Conservation (phyloP, 2,888 invertebrate species). For the Eupithecia inturbata region DNA sequence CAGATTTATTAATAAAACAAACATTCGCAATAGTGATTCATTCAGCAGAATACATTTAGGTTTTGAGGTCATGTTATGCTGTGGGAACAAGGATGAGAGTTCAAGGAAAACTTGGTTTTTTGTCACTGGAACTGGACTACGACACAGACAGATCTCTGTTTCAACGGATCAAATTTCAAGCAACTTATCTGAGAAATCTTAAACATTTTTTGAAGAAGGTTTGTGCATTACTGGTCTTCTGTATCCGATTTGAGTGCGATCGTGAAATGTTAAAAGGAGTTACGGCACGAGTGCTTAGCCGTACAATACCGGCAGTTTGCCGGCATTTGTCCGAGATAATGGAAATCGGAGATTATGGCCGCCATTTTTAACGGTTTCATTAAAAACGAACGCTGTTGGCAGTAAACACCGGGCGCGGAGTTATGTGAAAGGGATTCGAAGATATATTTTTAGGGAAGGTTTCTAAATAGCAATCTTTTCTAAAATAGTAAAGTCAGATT, state of each 20-base stretch:
- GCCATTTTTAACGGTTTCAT: constrained; percentile 35
- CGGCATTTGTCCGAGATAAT: constrained; percentile 37
- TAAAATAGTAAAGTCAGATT: not conserved
- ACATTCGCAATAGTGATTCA: not conserved
- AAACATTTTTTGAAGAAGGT: too few relatives aligned
- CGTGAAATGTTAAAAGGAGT: constrained; percentile 51
- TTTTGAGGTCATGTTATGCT: not conserved
- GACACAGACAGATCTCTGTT: not conserved
- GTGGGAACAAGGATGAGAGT: too few relatives aligned
- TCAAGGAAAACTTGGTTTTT: not conserved
- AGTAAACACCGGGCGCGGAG: constrained; percentile 9
- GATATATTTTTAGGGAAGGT: not conserved
- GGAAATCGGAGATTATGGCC: constrained; percentile 40
- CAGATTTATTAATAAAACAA: not conserved
- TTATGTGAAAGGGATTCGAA: constrained; percentile 3
- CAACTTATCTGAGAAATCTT: not conserved
- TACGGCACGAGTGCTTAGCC: constrained; percentile 46
- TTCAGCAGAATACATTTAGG: not conserved
- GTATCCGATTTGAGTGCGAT: constrained; percentile 47
- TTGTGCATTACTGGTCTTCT: constrained; percentile 24
- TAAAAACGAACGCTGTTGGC: constrained; percentile 11
- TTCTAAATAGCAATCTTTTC: not conserved
- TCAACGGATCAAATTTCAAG: not conserved
- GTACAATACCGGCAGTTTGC: constrained; percentile 22
- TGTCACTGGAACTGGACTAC: not conserved